Conservation (phyloP, 2,113 vertebrate species). For the Heterotilapia buettikoferi region DNA sequence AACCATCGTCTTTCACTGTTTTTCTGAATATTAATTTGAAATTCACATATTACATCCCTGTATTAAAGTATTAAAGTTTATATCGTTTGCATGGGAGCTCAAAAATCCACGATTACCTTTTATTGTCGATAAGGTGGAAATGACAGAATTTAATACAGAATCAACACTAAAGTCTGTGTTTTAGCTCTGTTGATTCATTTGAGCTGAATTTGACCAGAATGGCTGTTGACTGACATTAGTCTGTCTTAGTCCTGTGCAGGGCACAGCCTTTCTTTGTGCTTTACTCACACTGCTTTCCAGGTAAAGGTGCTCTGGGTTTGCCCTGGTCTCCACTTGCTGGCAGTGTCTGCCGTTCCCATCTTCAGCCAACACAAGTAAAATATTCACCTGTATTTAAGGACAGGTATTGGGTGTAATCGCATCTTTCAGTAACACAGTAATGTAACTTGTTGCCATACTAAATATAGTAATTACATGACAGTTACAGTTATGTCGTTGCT, state of each 20-base stretch:
- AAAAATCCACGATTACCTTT: neutral
- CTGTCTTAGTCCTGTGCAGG: neutral
- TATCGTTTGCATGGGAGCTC: neutral
- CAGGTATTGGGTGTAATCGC: neutral
- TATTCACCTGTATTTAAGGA: neutral
- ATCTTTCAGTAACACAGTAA: neutral
- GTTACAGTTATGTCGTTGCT: neutral
- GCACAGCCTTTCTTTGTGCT: neutral
- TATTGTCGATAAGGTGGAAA: neutral
- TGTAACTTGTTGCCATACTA: neutral
- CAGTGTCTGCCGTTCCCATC: neutral
- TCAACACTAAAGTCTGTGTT: neutral
- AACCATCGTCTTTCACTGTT: neutral
- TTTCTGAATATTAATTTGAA: neutral
- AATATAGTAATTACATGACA: neutral
- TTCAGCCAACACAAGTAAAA: neutral
- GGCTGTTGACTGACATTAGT: neutral
- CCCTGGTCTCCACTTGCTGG: neutral
- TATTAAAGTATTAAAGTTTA: neutral
- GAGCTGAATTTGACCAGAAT: neutral
- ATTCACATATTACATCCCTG: neutral
- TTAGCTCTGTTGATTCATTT: neutral
- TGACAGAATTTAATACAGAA: neutral
- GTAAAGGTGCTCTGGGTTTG: neutral
- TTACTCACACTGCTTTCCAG: neutral